Percentiles rank a stretch among this genome's conserved stretches.
phyloP scores from a whole-genome alignment of 2,797 vertebrate species.

The Uromys caudimaculatus region DNA sequence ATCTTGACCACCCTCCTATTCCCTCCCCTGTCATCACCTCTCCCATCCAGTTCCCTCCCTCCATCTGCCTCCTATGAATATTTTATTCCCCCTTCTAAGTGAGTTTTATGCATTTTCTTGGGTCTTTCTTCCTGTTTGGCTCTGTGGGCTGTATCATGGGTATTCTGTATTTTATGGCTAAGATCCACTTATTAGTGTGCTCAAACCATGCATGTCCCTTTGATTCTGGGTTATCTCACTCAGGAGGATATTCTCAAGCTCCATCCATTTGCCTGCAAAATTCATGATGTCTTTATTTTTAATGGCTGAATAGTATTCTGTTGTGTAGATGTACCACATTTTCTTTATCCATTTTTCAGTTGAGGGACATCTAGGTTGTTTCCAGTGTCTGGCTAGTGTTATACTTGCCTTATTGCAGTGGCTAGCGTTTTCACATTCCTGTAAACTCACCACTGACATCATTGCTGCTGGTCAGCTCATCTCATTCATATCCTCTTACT shows the following conservation, averaged over 20 bases:
- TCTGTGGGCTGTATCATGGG: background rate
- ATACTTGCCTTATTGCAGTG: background rate
- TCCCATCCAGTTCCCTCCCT: background rate
- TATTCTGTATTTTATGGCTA: background rate
- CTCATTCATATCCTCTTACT: background rate
- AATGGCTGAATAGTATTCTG: background rate
- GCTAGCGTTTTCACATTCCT: background rate
- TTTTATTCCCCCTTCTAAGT: background rate
- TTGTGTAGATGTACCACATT: background rate
- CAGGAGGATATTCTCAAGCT: background rate
- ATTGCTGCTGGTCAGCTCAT: background rate
- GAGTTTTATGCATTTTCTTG: background rate
- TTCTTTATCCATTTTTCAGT: background rate
- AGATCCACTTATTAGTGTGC: background rate
- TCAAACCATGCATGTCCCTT: background rate
- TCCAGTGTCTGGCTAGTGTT: background rate
- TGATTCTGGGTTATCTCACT: background rate
- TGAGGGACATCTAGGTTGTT: background rate
- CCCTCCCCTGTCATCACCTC: background rate
- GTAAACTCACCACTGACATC: background rate
- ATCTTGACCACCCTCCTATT: background rate
- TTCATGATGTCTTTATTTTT: background rate
- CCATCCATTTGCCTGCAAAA: background rate
- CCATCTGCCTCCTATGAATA: background rate
- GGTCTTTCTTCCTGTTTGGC: background rate